These are phyloP conservation scores for Gastrophysa polygoni DNA, from an alignment of 2,888 invertebrate species.

Conservation along the genomic window DNA sequence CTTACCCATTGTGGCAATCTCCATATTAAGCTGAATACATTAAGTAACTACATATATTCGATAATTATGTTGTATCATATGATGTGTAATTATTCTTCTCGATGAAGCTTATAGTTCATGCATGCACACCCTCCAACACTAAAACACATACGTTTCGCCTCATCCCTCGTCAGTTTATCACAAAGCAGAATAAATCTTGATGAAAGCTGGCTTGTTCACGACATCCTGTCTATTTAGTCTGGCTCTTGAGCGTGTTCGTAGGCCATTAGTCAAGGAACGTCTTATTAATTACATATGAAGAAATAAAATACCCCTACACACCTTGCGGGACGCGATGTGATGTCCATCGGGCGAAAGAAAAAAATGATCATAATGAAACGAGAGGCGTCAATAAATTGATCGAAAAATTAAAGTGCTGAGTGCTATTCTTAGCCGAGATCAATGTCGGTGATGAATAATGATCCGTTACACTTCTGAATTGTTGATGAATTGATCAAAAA, in stretches of 20 bases:
- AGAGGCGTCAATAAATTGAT: neutral
- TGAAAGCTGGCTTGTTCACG: constrained; percentile 1
- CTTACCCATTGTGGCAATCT: too few relatives aligned
- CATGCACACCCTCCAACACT: too few relatives aligned
- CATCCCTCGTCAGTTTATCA: too few relatives aligned
- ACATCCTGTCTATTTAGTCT: constrained; percentile 12
- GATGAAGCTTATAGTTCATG: too few relatives aligned
- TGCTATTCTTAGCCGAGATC: neutral
- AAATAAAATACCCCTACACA: constrained; percentile 39
- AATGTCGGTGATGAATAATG: neutral
- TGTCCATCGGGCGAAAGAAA: neutral
- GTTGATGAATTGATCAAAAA: too few relatives aligned
- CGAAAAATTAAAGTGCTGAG: neutral
- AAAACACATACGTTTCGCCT: too few relatives aligned
- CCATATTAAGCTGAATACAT: too few relatives aligned
- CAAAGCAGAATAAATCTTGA: constrained; percentile 13
- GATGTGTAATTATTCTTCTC: too few relatives aligned
- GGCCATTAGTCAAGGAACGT: constrained; percentile 31
- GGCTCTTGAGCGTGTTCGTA: constrained; percentile 29
- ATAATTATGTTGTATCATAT: too few relatives aligned
- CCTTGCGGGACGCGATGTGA: constrained; percentile 12
- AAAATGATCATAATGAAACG: neutral
- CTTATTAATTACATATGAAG: constrained; percentile 38
- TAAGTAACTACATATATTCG: too few relatives aligned
- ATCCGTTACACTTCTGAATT: too few relatives aligned